Base-by-base conservation (phyloP, 2,113 vertebrate species). In the Passer domesticus region DNA sequence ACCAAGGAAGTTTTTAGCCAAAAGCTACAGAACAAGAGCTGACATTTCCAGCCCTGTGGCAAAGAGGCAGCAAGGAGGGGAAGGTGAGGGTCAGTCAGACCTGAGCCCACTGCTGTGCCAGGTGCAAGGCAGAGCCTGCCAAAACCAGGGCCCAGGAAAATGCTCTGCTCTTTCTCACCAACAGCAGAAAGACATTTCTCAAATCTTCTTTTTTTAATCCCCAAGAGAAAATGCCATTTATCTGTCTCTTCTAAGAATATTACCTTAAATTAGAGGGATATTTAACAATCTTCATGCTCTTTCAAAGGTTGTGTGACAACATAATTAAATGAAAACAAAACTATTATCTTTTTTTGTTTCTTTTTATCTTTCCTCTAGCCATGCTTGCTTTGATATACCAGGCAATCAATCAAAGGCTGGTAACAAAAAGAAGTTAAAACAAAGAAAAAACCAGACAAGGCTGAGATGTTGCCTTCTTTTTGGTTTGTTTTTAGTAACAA, bases 291-390 rank as follows among this genome's bases (percentile, higher is more conserved):
- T 87, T 79, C 33, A 16, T 19, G 49, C 25, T 72, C 53, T 85
- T 83, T 79, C 84, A 92, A 88, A 80, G 52, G 63, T 11, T 69
- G 52, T 79, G 46, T 2, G 3, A 81, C 35, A 92, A 66, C 19
- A 33, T 20, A 68, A 60, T 39, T 80, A 81, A 74, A 74, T 63
- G 69, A 90, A 93, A 95, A 83, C 86, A 81, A 87, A 95, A 82
- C 53, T 53, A 62, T 33, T 67, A 39, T 16, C 4, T 18, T 66
- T 85, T 87, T 89, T 66, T 60, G 15, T 77, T 88, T 82, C 68
- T 89, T 95, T 90, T 94, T 58, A 74, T 77, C 67, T 93, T 95
- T 90, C 43, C 50, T 53, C 50, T 56, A 92, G 59, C 62, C 39
- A 13, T 35, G 49, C 39, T 79, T 79, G 43, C 78, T 96, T 91